Base-by-base conservation (phyloP, 2,113 vertebrate species). In the Castor canadensis region DNA sequence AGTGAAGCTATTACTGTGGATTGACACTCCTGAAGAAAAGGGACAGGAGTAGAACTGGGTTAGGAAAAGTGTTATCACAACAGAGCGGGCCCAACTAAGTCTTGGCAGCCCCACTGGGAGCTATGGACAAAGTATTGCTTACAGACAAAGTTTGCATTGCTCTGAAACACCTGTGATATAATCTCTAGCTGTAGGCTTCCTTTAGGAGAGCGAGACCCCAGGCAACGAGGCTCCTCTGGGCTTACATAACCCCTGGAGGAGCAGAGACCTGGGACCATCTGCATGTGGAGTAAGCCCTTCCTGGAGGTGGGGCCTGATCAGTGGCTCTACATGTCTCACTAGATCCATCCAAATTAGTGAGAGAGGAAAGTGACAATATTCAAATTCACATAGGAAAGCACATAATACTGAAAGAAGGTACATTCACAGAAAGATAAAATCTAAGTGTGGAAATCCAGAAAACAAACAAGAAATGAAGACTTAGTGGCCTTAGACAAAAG, bases 271-370 rank as follows among this genome's bases (percentile, higher is more conserved):
- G 32, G 6, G 5, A 1, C 6, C 30, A 2, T 7, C 8, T 9
- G 3, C 5, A 15, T 6, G 0, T 30, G 2, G 56, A 52, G 24
- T 3, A 15, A 56, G 28, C 3, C 47, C 15, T 69, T 60, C 28
- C n/a, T 32, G 19, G 35, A 71, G 20, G 28, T 4, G 15, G 11
- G 28, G 5, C 1, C 13, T 1, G 8, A 8, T 6, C 2, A 35
- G 5, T 2, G 1, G 3, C 13, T 10, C 6, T 24, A 1, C 1
- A 26, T 4, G 40, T 6, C 19, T 32, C 2, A 35, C 7, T 1
- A 6, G 24, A 62, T 71, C 30, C 26, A 3, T 13, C 0, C 3
- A 38, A 47, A 1, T 11, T 8, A 22, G 3, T 10, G 52, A 54
- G n/a, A n/a, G 6, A 52, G 22, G 9, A 38, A 1, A 13, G 6